A percentile compares a stretch with the other conserved stretches of the same genome.
phyloP scores from a whole-genome alignment of 2,888 invertebrate species.

The Xestia rhomboidea region DNA sequence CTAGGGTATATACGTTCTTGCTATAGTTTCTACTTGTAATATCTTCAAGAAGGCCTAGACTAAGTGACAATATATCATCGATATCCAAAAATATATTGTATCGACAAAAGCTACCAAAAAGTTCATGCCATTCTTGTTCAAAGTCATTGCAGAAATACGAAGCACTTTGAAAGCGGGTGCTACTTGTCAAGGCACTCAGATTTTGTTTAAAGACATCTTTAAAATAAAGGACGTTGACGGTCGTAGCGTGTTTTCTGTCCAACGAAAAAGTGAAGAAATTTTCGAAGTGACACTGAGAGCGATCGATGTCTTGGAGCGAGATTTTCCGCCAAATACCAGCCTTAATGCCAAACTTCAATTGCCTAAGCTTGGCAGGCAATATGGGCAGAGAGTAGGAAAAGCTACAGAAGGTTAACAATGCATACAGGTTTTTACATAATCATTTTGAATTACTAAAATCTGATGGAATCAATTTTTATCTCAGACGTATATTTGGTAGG shows the following conservation, averaged over 20 bases:
- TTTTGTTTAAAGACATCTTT: background rate
- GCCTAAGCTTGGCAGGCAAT: constrained; percentile 32
- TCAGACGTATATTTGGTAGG: background rate
- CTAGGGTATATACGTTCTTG: background rate
- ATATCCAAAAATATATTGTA: background rate
- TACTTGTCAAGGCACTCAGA: too few relatives aligned
- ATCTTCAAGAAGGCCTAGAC: background rate
- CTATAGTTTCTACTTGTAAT: background rate
- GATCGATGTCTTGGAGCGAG: constrained; percentile 38
- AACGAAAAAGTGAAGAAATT: constrained; percentile 33
- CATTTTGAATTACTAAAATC: background rate
- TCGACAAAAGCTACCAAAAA: background rate
- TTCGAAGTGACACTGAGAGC: constrained; percentile 4
- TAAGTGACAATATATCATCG: background rate
- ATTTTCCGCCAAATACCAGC: constrained; percentile 47
- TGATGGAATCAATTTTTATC: background rate
- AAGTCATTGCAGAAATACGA: background rate
- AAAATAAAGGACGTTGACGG: constrained; percentile 5
- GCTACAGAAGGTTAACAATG: constrained; percentile 12
- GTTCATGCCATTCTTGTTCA: background rate
- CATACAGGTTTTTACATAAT: background rate
- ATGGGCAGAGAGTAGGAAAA: background rate
- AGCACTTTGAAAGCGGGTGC: background rate
- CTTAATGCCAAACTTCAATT: constrained; percentile 43
- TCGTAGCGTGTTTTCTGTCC: background rate